Evolutionary conservation across 2,113 vertebrate species (phyloP), one percentile per base, ranked within the genome.

Genomic region (Plecotus auritus): DNA sequence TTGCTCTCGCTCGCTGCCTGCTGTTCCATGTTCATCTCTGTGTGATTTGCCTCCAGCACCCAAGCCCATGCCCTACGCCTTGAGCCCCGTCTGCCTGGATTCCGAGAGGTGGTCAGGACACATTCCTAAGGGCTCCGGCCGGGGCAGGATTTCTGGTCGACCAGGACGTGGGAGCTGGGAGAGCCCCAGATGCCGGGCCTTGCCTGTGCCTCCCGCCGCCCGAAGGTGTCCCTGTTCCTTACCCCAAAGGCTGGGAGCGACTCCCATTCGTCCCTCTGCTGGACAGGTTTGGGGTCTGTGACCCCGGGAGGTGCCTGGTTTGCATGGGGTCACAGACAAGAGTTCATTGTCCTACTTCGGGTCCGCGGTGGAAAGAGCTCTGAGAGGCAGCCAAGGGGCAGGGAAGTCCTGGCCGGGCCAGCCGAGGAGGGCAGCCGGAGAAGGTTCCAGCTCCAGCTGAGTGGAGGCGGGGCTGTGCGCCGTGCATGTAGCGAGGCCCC

Each of bases 281-380:
- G 91, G 32, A 12, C 30, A 67, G 56, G 40, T 51, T 20, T 4
- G 28, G 45, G 28, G 54, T 73, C 87, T 61, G 54, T 82, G 89
- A n/a, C 82, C 84, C 83, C 1, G 0, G 66, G 90, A 73, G 40
- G 77, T 28, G 14, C 56, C 70, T 51, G 47, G n/a, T 69, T 61
- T 85, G 90, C 64, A 35, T 28, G 5, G 56, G 40, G 73, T 76
- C 93, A 82, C 61, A 67, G 73, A 90, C 77, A 88, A 82, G 49
- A 84, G 67, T 54, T 32, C 35, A 23, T 61, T 77, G 81, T 67
- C 72, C 66, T 28, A 2, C 81, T 91, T 54, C 45, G 0, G 81
- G 76, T 94, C 26, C 4, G 30, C 12, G 18, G 56, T 23, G 45
- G 81, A 35, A 61, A 35, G 26, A 64, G 5, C 47, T 23, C 0